Conservation (phyloP, 1,140 invertebrate species). For the Zaprionus kolodkinae region DNA sequence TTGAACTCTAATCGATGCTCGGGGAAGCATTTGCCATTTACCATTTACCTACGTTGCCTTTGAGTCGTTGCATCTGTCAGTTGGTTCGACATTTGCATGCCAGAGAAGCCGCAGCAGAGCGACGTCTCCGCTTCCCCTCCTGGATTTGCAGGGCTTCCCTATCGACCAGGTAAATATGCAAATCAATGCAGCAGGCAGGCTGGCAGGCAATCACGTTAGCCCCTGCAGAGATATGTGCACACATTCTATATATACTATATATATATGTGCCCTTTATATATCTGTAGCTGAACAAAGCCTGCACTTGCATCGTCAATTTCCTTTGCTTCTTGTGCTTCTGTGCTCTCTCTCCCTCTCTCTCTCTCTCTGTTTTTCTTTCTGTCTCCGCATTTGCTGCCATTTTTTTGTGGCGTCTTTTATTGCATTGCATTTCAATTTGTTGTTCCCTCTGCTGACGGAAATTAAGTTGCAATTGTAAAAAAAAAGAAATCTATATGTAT, state of each 20-base stretch:
- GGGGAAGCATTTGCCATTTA: neutral
- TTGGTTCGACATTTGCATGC: neutral
- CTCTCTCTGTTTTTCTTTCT: neutral
- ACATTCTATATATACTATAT: neutral
- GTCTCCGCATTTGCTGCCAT: neutral
- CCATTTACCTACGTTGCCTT: neutral
- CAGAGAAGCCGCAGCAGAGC: neutral
- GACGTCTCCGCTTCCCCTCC: too few relatives aligned
- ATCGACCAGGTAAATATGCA: conserved; percentile 69
- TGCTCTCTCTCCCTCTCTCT: neutral
- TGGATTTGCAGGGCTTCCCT: neutral
- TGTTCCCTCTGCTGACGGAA: conserved; percentile 42
- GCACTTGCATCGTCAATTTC: neutral
- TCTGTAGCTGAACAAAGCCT: neutral
- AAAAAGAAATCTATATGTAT: neutral
- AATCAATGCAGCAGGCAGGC: conserved; percentile 66
- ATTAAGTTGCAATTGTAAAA: conserved; percentile 55
- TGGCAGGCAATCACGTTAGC: conserved; percentile 62
- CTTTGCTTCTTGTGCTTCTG: neutral
- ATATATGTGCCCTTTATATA: neutral
- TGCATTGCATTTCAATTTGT: conserved; percentile 67
- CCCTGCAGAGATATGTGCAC: conserved; percentile 10
- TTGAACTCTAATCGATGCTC: neutral
- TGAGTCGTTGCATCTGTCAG: neutral
- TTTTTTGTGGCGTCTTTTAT: conserved; percentile 28